Base-by-base conservation (phyloP, 2,888 invertebrate species). In the Spialia ferax region DNA sequence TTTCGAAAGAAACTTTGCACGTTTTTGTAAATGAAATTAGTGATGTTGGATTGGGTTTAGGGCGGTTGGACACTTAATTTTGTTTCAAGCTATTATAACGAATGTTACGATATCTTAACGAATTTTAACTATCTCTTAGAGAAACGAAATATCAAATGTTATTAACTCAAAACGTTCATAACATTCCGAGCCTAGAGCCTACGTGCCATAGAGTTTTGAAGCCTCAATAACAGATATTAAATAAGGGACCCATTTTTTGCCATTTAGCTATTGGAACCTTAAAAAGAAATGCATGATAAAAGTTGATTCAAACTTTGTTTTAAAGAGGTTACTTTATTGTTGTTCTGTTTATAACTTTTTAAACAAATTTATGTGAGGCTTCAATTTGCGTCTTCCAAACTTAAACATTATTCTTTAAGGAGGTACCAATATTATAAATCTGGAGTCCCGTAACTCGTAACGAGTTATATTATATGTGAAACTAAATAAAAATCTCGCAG, bases 201-300 rank as follows among this genome's bases (percentile, higher is more conserved):
- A 20, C 13, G 63, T 63, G 63, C 63, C 63, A 63, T 63, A 63
- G n/a, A 18, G 3, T 29, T 55, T 7, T 10, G 54, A 54, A 18
- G 38, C 63, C 54, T 54, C 54, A n/a, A 15, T 4, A 32, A 32
- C 32, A 32, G 8, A 32, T 4, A 26, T 6, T 2, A 26, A 26
- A 6, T 4, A 26, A 26, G 26, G 26, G 6, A 4, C n/a, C n/a
- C n/a, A n/a, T n/a, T n/a, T n/a, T n/a, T n/a, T n/a, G n/a, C n/a
- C n/a, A n/a, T n/a, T n/a, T n/a, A n/a, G n/a, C n/a, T n/a, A n/a
- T n/a, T n/a, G n/a, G n/a, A n/a, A n/a, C n/a, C n/a, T n/a, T n/a
- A n/a, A n/a, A n/a, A n/a, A n/a, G n/a, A n/a, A n/a, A n/a, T n/a
- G n/a, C n/a, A n/a, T n/a, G n/a, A n/a, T n/a, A n/a, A n/a, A n/a